phyloP scores from a whole-genome alignment of 2,797 vertebrate genomes.

The Epinephelus malabaricus region DNA sequence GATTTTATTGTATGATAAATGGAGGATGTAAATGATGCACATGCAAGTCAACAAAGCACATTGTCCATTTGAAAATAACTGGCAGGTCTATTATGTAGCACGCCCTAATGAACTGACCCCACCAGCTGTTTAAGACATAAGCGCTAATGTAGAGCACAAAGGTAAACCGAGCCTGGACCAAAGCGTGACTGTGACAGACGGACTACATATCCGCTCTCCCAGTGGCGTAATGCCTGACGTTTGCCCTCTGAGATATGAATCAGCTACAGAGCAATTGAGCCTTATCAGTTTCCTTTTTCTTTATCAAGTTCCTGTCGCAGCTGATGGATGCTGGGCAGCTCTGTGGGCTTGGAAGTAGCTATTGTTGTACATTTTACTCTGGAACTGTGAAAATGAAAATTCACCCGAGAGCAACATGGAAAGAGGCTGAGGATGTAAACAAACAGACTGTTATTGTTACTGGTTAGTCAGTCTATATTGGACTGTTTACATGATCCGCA shows the following conservation, averaged over 20 bases:
- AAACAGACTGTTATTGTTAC: slow-evolving; percentile 4
- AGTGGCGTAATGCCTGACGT: slow-evolving; percentile 69
- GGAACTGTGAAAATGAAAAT: slow-evolving; percentile 42
- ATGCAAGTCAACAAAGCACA: slow-evolving; percentile 55
- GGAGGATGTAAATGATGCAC: slow-evolving; percentile 15
- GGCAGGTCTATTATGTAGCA: neutral
- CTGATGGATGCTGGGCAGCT: slow-evolving; percentile 44
- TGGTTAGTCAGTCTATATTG: neutral
- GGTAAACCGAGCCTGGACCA: neutral
- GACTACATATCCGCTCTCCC: slow-evolving; percentile 37
- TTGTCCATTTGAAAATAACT: slow-evolving; percentile 35
- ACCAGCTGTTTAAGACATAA: slow-evolving; percentile 57
- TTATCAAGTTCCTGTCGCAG: slow-evolving; percentile 65
- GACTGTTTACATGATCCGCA: neutral
- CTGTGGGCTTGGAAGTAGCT: slow-evolving; percentile 27
- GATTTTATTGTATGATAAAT: neutral
- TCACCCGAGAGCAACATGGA: slow-evolving; percentile 4
- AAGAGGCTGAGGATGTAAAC: slow-evolving; percentile 15
- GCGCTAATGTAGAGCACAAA: neutral
- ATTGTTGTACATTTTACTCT: slow-evolving; percentile 49
- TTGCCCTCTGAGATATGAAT: slow-evolving; percentile 68
- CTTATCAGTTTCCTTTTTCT: slow-evolving; percentile 76
- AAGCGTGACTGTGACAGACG: slow-evolving; percentile 34
- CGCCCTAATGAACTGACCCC: slow-evolving; percentile 27
- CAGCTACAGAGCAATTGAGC: slow-evolving; percentile 65